Conservation (phyloP, 1,140 invertebrate species). For the Acromyrmex heyeri region DNA sequence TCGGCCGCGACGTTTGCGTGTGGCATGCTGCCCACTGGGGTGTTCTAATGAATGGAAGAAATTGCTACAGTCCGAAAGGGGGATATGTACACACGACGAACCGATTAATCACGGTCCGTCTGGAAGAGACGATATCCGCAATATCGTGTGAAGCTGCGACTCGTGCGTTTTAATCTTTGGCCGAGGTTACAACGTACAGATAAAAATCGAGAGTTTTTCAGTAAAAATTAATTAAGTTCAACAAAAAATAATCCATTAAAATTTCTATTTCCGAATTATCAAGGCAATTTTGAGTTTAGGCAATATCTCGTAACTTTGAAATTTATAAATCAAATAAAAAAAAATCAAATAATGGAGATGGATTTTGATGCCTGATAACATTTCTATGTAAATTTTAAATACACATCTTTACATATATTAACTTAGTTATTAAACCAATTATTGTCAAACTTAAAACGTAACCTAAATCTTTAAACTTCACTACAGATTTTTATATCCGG, state of each 20-base stretch:
- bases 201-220: not conserved
- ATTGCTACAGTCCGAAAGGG: constrained; percentile 33
- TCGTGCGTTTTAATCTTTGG: not conserved
- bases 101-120: constrained; percentile 49
- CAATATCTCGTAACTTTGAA: not conserved
- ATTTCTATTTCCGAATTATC: not conserved
- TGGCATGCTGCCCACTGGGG: constrained; percentile 41
- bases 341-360: too few species aligned
- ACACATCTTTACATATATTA: too few species aligned
- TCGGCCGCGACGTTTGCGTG: constrained; percentile 28
- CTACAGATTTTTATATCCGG: too few species aligned
- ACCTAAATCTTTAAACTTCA: too few species aligned
- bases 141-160: not conserved
- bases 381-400: too few species aligned
- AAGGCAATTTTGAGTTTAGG: not conserved
- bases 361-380: too few species aligned
- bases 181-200: not conserved
- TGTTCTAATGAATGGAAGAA: constrained; percentile 56
- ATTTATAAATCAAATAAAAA: not conserved
- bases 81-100: constrained; percentile 18
- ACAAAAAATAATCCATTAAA: not conserved
- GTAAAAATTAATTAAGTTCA: not conserved
- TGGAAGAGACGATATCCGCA: not conserved
- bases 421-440: too few species aligned
- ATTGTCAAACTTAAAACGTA: too few species aligned